Conservation (phyloP, 2,113 vertebrate species). For the Callipepla californica region DNA sequence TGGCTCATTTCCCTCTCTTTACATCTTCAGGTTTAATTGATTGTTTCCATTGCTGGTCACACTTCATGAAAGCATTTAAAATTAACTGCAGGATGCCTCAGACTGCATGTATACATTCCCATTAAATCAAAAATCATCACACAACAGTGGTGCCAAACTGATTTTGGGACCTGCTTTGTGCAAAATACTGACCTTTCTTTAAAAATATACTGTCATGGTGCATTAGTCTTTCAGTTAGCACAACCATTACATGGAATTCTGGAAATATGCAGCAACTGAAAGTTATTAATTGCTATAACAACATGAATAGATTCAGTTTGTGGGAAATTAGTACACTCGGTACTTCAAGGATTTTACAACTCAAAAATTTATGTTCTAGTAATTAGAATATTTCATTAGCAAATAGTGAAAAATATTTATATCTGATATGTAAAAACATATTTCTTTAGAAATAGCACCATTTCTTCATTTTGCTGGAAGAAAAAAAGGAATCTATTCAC, state of each 20-base stretch:
- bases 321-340: background rate
- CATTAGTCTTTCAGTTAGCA: background rate
- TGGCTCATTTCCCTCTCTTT: background rate
- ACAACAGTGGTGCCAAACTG: background rate
- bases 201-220: fast-evolving
- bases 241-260: background rate
- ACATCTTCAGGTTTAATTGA: background rate
- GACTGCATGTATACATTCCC: background rate
- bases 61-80: background rate
- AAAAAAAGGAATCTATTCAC: background rate
- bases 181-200: background rate
- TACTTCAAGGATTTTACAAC: background rate
- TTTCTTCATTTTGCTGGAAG: background rate
- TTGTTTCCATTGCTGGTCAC: background rate
- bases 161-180: background rate
- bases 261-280: background rate
- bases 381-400: background rate
- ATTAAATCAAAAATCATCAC: background rate
- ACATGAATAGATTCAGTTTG: background rate
- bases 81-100: background rate
- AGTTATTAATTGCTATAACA: background rate
- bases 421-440: background rate
- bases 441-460: background rate
- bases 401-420: background rate
- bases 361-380: background rate